Percentiles rank a stretch among this genome's conserved stretches.
phyloP scores from a whole-genome alignment of 2,888 invertebrate genomes.

The Ommatoiulus sabulosus region DNA sequence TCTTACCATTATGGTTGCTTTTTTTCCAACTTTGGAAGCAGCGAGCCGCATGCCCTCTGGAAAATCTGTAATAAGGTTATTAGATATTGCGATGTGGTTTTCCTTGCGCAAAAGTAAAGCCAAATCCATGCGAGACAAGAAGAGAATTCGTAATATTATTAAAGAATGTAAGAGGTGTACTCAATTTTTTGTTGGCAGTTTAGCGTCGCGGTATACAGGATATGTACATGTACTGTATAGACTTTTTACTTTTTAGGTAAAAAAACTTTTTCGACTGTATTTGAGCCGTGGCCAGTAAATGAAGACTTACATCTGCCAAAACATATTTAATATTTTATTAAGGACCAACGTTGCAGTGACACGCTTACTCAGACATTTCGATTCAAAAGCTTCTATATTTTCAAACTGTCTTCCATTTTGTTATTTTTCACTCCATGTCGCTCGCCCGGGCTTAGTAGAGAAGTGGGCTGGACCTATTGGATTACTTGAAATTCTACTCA shows the following conservation, averaged over 20 bases:
- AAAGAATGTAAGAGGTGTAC: neutral
- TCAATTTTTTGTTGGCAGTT: too few species aligned
- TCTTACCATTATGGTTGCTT: too few species aligned
- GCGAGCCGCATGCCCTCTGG: too few species aligned
- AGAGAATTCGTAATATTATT: neutral
- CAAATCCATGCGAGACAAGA: neutral
- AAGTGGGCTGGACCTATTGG: conserved; percentile 25
- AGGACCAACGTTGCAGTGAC: neutral
- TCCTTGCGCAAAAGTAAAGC: neutral
- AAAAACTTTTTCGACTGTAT: neutral
- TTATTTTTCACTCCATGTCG: neutral
- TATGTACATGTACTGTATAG: too few species aligned
- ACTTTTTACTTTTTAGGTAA: too few species aligned
- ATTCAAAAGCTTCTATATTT: neutral
- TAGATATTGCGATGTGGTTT: neutral
- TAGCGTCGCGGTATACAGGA: too few species aligned
- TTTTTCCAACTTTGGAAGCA: too few species aligned
- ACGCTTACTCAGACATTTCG: neutral
- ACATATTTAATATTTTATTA: conserved; percentile 14
- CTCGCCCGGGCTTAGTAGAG: neutral
- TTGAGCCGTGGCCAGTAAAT: neutral
- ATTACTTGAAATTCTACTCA: conserved; percentile 48
- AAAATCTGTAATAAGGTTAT: too few species aligned
- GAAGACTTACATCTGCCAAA: neutral
- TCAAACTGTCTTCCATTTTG: neutral